phyloP scores from a whole-genome alignment of 2,888 invertebrate species.

The Ectemnius cavifrons region DNA sequence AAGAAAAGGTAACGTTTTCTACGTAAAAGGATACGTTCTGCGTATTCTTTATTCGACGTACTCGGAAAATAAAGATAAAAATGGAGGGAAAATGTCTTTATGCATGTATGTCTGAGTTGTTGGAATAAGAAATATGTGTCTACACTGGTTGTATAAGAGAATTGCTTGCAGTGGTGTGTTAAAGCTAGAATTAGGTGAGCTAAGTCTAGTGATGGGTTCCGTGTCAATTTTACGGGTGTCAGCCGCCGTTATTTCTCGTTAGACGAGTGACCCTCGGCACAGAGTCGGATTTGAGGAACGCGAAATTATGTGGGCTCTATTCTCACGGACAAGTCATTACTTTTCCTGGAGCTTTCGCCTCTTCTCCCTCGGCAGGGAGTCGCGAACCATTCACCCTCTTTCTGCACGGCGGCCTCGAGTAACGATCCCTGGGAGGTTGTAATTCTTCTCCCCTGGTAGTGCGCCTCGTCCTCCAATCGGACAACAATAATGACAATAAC shows the following conservation, averaged over 20 bases:
- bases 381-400: constrained; percentile 23
- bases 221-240: constrained; percentile 24
- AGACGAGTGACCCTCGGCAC: constrained; percentile 18
- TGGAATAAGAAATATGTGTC: too few relatives aligned
- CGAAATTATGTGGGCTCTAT: constrained; percentile 67
- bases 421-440: constrained; percentile 65
- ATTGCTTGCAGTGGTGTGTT: not conserved
- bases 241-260: constrained; percentile 34
- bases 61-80: too few relatives aligned
- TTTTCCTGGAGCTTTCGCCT: constrained; percentile 58
- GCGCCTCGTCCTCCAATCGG: constrained; percentile 57
- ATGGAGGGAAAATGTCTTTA: too few relatives aligned
- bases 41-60: too few relatives aligned
- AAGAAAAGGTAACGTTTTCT: too few relatives aligned
- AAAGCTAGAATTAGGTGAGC: not conserved
- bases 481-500: constrained; percentile 56
- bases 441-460: constrained; percentile 60
- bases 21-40: too few relatives aligned
- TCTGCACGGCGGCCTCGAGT: constrained; percentile 41
- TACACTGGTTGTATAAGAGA: too few relatives aligned
- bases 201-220: not conserved
- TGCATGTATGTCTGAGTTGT: too few relatives aligned
- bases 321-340: constrained; percentile 61
- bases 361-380: constrained; percentile 29
- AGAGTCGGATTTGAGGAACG: constrained; percentile 57